Evolutionary conservation across 1,140 invertebrate genomes (phyloP), one percentile per base, ranked within the genome.

Genomic region (Portunus trituberculatus): DNA sequence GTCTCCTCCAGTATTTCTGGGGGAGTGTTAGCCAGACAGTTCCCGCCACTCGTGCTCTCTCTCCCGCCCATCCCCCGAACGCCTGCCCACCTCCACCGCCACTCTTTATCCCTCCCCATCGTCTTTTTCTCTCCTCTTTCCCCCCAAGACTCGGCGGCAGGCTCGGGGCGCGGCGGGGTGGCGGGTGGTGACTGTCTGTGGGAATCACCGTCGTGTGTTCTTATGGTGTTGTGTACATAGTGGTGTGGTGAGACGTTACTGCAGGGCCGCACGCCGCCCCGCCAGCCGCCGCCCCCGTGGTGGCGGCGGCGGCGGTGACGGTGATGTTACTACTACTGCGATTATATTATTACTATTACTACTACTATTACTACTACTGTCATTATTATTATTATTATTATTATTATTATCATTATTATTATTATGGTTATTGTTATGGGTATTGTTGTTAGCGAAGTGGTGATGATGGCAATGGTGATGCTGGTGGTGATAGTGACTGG

Each of bases 201-300:
- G 82, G 92, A 93, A 93, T 93, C 92, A 93, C 92, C 92, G 83
- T 88, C 28, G 83, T 93, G 92, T 93, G 92, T 93, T 93, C 92
- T 93, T 93, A 93, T 93, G 10, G 59, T 28, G 20, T 93, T 14
- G 59, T 28, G 20, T 88, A 48, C 29, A 91, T 91, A 91, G 12
- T 39, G 1, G 39, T 16, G 10, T 14, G 84, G 82, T 87, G 88
- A 88, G 84, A 45, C 52, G 31, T 45, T 45, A 59, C 52, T 59
- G 10, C 52, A 59, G 52, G 52, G 52, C 16, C 52, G 16, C 52
- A 20, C 52, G 2, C 52, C 52, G 16, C 52, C 8, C 39, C 39
- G 39, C 39, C 39, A 1, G 39, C 39, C 39, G 39, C 39, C 39
- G 39, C 39, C 39, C 39, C 39, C 39, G 52, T 59, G 52, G 52